Evolutionary conservation across 2,797 vertebrate genomes (phyloP).

Genomic region (Sciurus vulgaris): DNA sequence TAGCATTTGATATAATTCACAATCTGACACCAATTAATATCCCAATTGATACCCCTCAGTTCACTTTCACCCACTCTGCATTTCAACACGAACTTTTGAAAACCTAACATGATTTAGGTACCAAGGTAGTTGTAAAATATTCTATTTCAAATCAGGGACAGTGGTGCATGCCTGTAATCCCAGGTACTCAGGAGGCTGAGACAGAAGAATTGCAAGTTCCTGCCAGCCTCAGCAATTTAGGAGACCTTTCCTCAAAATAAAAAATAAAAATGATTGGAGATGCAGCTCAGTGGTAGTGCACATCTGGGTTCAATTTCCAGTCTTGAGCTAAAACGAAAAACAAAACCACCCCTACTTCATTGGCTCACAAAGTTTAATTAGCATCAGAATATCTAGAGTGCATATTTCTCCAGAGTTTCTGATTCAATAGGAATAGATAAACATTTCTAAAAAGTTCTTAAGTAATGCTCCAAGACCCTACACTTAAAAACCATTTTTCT

Average conservation of each 20-base stretch:
- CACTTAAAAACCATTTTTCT: neutral
- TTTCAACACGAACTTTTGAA: slow-evolving; percentile 31
- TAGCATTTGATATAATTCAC: slow-evolving; percentile 27
- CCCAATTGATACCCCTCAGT: slow-evolving; percentile 6
- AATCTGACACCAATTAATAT: slow-evolving; percentile 41
- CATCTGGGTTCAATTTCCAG: too few species aligned
- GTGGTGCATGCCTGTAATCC: too few species aligned
- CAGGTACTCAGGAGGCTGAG: too few species aligned
- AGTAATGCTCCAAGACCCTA: neutral
- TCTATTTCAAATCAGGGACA: neutral
- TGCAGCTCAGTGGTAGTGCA: too few species aligned
- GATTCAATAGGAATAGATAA: neutral
- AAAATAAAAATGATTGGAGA: neutral
- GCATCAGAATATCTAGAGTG: neutral
- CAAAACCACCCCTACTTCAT: neutral
- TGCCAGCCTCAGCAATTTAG: too few species aligned
- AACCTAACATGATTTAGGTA: slow-evolving; percentile 35
- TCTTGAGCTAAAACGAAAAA: too few species aligned
- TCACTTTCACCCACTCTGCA: slow-evolving; percentile 15
- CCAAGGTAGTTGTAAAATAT: slow-evolving; percentile 24
- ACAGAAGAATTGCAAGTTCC: too few species aligned
- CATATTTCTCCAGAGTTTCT: neutral
- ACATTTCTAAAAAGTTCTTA: slow-evolving; percentile 26
- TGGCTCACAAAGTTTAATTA: slow-evolving; percentile 53
- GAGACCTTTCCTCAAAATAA: too few species aligned